Conservation (phyloP, 1,140 invertebrate species). For the Rhagoletis pomonella region DNA sequence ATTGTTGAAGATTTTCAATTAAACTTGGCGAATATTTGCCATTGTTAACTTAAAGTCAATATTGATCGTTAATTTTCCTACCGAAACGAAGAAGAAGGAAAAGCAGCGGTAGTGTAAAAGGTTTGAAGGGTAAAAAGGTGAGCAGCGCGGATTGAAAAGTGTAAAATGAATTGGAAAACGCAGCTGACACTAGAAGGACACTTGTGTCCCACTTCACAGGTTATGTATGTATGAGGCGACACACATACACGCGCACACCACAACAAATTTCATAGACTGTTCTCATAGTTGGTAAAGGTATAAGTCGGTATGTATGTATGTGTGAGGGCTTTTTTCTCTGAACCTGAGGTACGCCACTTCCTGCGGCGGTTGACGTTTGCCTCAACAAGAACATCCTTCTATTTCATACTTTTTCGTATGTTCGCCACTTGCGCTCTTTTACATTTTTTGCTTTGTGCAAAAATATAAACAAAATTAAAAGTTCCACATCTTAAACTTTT, state of each 20-base stretch:
- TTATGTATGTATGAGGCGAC: neutral
- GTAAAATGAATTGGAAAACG: slow-evolving; percentile 6
- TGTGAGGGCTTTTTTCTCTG: neutral
- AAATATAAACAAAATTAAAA: slow-evolving; percentile 59
- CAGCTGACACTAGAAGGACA: slow-evolving; percentile 56
- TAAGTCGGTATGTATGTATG: neutral
- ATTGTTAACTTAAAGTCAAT: slow-evolving; percentile 54
- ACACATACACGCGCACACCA: neutral
- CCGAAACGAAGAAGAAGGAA: neutral
- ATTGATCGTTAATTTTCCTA: slow-evolving; percentile 48
- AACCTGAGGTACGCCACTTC: neutral
- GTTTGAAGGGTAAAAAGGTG: neutral
- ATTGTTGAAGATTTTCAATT: slow-evolving; percentile 50
- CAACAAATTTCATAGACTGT: neutral
- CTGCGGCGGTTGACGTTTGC: neutral
- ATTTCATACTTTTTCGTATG: neutral
- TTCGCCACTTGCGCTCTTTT: neutral
- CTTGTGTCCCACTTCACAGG: slow-evolving; percentile 22
- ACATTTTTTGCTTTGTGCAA: neutral
- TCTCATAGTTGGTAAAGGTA: neutral
- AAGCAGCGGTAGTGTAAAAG: neutral
- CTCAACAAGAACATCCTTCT: neutral
- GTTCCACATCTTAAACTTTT: slow-evolving; percentile 56
- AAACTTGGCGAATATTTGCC: slow-evolving; percentile 51
- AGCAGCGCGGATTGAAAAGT: neutral